Base-by-base conservation (phyloP, 1,140 invertebrate species). In the Antheraea mylitta region DNA sequence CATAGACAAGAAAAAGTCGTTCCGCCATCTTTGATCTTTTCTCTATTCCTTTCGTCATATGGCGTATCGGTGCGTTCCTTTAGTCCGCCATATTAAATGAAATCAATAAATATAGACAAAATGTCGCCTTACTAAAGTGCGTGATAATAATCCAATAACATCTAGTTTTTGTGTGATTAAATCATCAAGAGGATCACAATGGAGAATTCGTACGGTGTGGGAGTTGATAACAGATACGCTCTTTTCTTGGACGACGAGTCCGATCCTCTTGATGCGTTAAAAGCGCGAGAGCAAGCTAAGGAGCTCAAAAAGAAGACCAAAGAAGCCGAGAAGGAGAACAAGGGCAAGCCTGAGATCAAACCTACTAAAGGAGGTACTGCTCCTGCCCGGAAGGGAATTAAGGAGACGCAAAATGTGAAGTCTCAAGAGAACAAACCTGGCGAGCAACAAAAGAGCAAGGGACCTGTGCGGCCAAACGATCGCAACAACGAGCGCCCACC, bases 171-270 rank as follows among this genome's bases (percentile, higher is more conserved):
- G 90, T 91, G 89, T 88, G 82, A 85, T 85, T 86, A 86, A 90
- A 91, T 85, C 85, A 90, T 91, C 86, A 91, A 92, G 85, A 86
- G 86, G 84, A 90, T 90, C 87, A 92, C 84, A 83, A 99, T 99
- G 97, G 97, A 98, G 94, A 97, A 96, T 93, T 94, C 96, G 84
- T 99, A 98, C 95, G 98, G 97, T 88, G 97, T 98, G 91, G 96
- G 96, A 78, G 95, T 98, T 76, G 95, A 95, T 83, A 99, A 99
- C 94, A 96, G 98, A 93, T 99, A 97, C 93, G 96, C 95, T 91
- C 95, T 98, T 91, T 98, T 98, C 92, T 95, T 98, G 88, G 96
- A 96, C 90, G 96, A 97, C 92, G 95, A 95, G 86, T 94, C 95
- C 87, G 98, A 98, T 94, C 97, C 97, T 75, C 94, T 97, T 88